Percentiles rank a stretch among this genome's conserved stretches.
Evolutionary conservation across 2,888 invertebrate species (phyloP).

Genomic region (Anorthoa munda): DNA sequence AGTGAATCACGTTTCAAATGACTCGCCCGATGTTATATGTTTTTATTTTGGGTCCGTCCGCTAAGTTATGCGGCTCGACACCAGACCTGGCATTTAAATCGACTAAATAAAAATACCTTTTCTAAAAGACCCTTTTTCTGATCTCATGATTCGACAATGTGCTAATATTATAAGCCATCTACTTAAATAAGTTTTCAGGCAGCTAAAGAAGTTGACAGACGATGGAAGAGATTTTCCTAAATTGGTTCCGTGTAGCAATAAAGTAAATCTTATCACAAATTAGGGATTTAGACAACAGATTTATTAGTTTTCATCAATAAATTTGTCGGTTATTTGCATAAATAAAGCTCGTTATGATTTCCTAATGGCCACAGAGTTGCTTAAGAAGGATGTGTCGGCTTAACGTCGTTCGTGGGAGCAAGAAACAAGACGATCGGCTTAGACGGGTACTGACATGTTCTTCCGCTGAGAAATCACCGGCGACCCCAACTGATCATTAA

Average conservation of each 20-base stretch:
- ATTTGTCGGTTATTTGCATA: constrained; percentile 57
- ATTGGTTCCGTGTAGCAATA: constrained; percentile 31
- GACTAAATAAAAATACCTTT: constrained; percentile 50
- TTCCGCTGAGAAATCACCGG: constrained; percentile 56
- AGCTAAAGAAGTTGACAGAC: constrained; percentile 12
- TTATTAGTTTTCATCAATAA: constrained; percentile 57
- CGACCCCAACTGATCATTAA: constrained; percentile 48
- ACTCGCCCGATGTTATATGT: constrained; percentile 53
- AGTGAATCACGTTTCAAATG: constrained; percentile 70
- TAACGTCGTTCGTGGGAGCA: constrained; percentile 61
- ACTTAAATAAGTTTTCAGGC: constrained; percentile 7
- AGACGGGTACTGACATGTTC: constrained; percentile 52
- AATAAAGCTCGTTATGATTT: constrained; percentile 60
- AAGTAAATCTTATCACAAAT: constrained; percentile 49
- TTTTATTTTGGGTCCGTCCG: constrained; percentile 60
- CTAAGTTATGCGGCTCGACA: constrained; percentile 62
- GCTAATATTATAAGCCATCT: constrained; percentile 16
- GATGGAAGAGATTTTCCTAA: constrained; percentile 30
- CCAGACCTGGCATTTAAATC: constrained; percentile 54
- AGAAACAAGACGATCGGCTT: constrained; percentile 52
- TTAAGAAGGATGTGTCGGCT: constrained; percentile 73
- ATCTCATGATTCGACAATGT: constrained; percentile 35
- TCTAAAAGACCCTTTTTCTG: constrained; percentile 39
- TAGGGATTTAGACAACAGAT: constrained; percentile 44
- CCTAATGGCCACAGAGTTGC: constrained; percentile 51